Evolutionary conservation across 2,888 invertebrate genomes (phyloP).

Genomic region (Aleiodes alternator): DNA sequence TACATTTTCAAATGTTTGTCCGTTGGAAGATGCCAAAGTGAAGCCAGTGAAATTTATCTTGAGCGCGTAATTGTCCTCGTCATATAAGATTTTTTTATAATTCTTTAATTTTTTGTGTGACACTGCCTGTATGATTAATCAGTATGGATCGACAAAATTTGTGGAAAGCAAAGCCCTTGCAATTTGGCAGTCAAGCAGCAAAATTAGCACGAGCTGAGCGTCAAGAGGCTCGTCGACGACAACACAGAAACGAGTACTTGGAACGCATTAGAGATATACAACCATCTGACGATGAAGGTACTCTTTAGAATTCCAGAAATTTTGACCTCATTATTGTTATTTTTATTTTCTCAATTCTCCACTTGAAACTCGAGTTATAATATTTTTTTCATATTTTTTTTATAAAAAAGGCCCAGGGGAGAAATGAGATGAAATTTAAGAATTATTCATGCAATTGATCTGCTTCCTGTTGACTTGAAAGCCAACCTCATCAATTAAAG

Average conservation of each 20-base stretch:
- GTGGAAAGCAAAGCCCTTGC: neutral
- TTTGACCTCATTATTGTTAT: neutral
- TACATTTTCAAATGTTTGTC: conserved; percentile 46
- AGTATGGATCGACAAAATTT: conserved; percentile 18
- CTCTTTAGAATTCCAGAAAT: neutral
- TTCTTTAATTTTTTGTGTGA: neutral
- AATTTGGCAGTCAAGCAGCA: conserved; percentile 7
- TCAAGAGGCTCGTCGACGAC: conserved; percentile 7
- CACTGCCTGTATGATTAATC: neutral
- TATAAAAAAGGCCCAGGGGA: no score
- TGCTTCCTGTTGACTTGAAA: no score
- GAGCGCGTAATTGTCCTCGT: neutral
- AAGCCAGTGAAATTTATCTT: neutral
- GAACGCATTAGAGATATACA: neutral
- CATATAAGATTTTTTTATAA: neutral
- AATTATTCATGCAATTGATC: no score
- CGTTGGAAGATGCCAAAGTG: conserved; percentile 39
- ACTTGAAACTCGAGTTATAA: neutral
- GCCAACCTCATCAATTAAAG: no score
- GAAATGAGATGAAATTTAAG: no score
- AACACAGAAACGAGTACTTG: neutral
- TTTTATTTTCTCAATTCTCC: neutral
- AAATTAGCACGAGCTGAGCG: conserved; percentile 6
- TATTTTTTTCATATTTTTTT: no score
- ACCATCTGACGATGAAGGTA: neutral